Base-by-base conservation (phyloP, 2,113 vertebrate genomes). In the Corythornis vintsioides region DNA sequence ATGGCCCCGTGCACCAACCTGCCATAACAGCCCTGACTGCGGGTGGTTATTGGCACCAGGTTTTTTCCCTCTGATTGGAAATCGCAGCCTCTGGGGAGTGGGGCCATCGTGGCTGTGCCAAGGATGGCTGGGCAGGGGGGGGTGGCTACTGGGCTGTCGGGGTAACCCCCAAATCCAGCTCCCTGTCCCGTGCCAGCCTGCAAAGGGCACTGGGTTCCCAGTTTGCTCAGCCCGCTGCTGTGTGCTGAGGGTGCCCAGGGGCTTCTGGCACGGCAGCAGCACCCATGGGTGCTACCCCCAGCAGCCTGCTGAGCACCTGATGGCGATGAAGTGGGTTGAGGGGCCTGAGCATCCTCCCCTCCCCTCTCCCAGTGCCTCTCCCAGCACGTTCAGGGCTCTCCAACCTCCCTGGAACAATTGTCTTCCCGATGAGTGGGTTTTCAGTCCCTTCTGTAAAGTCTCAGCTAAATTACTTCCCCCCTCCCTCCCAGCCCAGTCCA, bases 71-170 rank as follows among this genome's bases (percentile, higher is more conserved):
- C 57, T 53, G 81, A 66, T 76, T 17, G 60, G 9, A 31, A 55
- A 81, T 9, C 38, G 13, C 60, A 63, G 63, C 18, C 19, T 21
- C 21, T 19, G 4, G 4, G 21, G 38, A 67, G 48, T 0, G 0
- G 25, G 47, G 22, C 42, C 24, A 3, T 5, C 0, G 2, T 2
- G 6, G 53, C n/a, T 0, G 1, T 2, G 11, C 3, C 4, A 11
- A 31, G 56, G 56, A 5, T 11, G 77, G 22, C 33, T 50, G 59
- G 11, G 40, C 35, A 2, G 35, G 33, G 42, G 15, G 13, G 3
- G 47, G 47, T 22, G 47, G 47, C 20, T 48, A 48, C 47, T 11
- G 22, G 47, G 47, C 47, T 48, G 47, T 11, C 22, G 47, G 40
- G 31, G 5, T 50, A 59, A 72, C 47, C 47, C 31, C n/a, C 18